phyloP scores from a whole-genome alignment of 2,797 vertebrate genomes.

The Scarus forsteni region DNA sequence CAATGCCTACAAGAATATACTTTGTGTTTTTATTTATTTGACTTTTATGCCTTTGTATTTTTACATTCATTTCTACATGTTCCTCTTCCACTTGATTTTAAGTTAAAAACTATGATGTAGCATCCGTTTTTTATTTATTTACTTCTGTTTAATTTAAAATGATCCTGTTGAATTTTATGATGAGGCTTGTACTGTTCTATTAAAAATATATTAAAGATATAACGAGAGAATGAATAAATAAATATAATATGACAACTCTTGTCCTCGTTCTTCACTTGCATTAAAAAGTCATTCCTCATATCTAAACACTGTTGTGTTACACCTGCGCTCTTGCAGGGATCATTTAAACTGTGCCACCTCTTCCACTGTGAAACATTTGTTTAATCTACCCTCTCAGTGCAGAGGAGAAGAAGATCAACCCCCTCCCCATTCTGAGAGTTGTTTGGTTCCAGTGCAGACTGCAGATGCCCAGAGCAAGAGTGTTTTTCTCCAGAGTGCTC shows the following conservation, averaged over 20 bases:
- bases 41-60: constrained; percentile 61
- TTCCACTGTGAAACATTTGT: constrained; percentile 15
- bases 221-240: constrained; percentile 79
- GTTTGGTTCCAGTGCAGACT: constrained; percentile 44
- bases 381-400: constrained; percentile 20
- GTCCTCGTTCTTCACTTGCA: constrained; percentile 41
- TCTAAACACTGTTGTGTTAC: constrained; percentile 18
- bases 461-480: constrained; percentile 48
- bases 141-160: constrained; percentile 48
- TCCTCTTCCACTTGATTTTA: constrained; percentile 28
- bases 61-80: constrained; percentile 39
- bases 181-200: constrained; percentile 75
- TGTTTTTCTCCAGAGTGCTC: constrained; percentile 50
- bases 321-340: constrained; percentile 32
- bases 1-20: constrained; percentile 32
- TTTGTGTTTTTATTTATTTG: constrained; percentile 48
- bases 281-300: constrained; percentile 23
- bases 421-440: not conserved
- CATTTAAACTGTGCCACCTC: constrained; percentile 11
- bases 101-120: constrained; percentile 14
- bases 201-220: constrained; percentile 71
- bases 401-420: constrained; percentile 18
- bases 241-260: constrained; percentile 59
- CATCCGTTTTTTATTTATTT: constrained; percentile 51
- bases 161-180: constrained; percentile 55